Percentiles rank a stretch among this genome's conserved stretches.
phyloP scores from a whole-genome alignment of 2,888 invertebrate species.

The Harpagoxenus sublaevis region DNA sequence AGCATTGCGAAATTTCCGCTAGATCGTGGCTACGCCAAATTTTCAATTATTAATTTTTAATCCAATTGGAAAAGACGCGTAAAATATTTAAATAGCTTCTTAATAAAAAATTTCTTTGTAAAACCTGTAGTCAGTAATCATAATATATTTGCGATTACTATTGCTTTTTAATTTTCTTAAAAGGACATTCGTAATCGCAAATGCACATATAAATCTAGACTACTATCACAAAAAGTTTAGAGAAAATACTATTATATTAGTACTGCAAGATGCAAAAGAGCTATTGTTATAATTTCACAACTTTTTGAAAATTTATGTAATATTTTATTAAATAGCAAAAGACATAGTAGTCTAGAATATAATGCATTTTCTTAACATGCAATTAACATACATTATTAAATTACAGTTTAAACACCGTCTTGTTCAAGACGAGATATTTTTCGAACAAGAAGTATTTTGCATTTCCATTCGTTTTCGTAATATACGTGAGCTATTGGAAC shows the following conservation, averaged over 20 bases:
- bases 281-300: neutral
- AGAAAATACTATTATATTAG: neutral
- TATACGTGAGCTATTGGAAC: constrained; percentile 28
- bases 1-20: neutral
- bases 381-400: constrained; percentile 30
- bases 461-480: constrained; percentile 30
- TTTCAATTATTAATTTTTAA: neutral
- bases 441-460: constrained; percentile 36
- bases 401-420: constrained; percentile 30
- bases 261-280: neutral
- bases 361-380: neutral
- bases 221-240: neutral
- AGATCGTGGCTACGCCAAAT: neutral
- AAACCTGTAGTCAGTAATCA: constrained; percentile 4
- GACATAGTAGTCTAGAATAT: constrained; percentile 40
- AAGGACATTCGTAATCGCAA: constrained; percentile 4
- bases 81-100: neutral
- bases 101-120: neutral
- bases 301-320: neutral
- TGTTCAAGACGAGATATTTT: constrained; percentile 35
- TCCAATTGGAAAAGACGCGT: neutral
- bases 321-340: neutral
- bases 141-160: constrained; percentile 18
- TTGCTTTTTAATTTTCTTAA: constrained; percentile 5
- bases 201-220: constrained; percentile 27